Base-by-base conservation (phyloP, 2,888 invertebrate species). In the Acleris literana region DNA sequence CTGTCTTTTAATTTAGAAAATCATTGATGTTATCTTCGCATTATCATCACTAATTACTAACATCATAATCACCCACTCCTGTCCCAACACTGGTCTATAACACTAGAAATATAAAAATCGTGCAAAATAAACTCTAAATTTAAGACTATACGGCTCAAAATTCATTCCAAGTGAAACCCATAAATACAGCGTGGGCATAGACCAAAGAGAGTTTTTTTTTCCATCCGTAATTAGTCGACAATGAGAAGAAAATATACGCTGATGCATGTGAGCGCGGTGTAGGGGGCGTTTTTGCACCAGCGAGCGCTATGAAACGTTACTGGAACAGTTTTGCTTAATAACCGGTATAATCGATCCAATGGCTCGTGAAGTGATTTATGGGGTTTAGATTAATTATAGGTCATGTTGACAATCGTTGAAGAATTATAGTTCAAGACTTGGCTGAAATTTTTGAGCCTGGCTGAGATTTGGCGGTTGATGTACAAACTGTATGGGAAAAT, bases 251-350 rank as follows among this genome's bases (percentile, higher is more conserved):
- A 65, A 65, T 65, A 56, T 43, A 61, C 44, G 9, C 25, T 43
- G 49, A 22, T 43, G 48, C 22, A 49, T 51, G 20, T 20, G 52
- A 57, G 20, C 5, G 16, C 20, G n/a, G 49, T 29, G 18, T 20
- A 39, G 63, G 65, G 25, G 60, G 65, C 65, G 65, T 65, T 65
- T 65, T 61, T 65, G 65, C 65, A 49, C 60, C 55, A 39, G 48
- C 13, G 43, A 39, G 48, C 13, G 43, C 43, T 55, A 39, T 39
- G 20, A 55, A 49, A 59, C 59, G 59, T 60, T 46, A 61, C 60
- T 60, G 65, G 55, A 65, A 61, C 64, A 59, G 65, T 65, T 61
- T 65, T 65, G 65, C 60, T 65, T 65, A 65, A 65, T 65, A 65
- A 65, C 60, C 60, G 55, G 51, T 65, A 65, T 65, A 65, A 65